Evolutionary conservation across 2,888 invertebrate species (phyloP).

Genomic region (Apamea crenata): DNA sequence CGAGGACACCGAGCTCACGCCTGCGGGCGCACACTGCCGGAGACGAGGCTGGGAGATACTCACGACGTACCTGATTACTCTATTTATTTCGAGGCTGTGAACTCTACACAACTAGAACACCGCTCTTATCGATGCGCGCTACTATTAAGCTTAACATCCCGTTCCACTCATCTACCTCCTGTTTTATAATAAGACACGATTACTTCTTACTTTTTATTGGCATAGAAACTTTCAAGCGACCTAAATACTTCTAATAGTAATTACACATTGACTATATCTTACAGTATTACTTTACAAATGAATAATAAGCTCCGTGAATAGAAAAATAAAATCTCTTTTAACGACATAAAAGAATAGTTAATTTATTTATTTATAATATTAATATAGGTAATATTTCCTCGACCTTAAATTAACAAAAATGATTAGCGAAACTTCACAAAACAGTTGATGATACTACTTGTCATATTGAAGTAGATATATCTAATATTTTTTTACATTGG

Average conservation of each 20-base stretch:
- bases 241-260: conserved; percentile 80
- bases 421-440: conserved; percentile 51
- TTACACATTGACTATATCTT: conserved; percentile 85
- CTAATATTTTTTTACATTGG: conserved; percentile 18
- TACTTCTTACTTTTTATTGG: conserved; percentile 82
- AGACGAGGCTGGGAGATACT: conserved; percentile 58
- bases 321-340: conserved; percentile 84
- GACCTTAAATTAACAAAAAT: conserved; percentile 68
- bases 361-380: conserved; percentile 78
- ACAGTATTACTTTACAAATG: conserved; percentile 85
- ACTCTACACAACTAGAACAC: conserved; percentile 37
- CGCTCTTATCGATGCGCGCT: conserved; percentile 5
- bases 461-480: conserved; percentile 36
- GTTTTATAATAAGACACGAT: conserved; percentile 73
- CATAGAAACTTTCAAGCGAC: conserved; percentile 86
- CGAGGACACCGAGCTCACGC: conserved; percentile 55
- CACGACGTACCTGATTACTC: conserved; percentile 81
- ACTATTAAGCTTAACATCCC: neutral
- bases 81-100: conserved; percentile 75
- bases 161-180: conserved; percentile 61
- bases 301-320: conserved; percentile 82
- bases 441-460: conserved; percentile 49
- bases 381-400: conserved; percentile 70
- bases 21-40: conserved; percentile 56
- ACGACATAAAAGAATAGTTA: conserved; percentile 81